phyloP scores from a whole-genome alignment of 2,797 vertebrate species.

The Catostomus latipinnis region DNA sequence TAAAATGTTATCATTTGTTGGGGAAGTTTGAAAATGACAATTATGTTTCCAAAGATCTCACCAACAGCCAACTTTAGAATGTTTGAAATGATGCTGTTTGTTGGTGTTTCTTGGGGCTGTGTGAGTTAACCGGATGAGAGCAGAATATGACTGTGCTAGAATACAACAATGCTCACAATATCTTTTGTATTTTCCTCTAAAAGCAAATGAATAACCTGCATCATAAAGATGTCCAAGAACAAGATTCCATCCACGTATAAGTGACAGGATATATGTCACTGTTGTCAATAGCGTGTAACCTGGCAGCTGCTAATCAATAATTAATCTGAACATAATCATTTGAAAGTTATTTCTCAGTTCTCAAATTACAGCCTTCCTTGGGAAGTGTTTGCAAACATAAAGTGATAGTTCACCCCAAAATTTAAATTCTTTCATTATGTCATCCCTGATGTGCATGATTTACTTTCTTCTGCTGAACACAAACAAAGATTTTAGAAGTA shows the following conservation, averaged over 20 bases:
- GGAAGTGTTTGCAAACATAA: conserved; percentile 39
- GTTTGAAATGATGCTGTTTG: too few species aligned
- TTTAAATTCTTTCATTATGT: not conserved
- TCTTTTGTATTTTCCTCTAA: not conserved
- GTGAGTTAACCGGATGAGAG: not conserved
- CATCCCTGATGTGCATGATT: too few species aligned
- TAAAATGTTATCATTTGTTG: too few species aligned
- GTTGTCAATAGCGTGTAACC: conserved; percentile 2
- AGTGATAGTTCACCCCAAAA: too few species aligned
- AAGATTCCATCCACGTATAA: conserved; percentile 18
- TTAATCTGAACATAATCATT: conserved; percentile 2
- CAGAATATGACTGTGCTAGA: not conserved
- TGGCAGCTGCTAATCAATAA: conserved; percentile 22
- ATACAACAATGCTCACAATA: not conserved
- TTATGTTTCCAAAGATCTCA: too few species aligned
- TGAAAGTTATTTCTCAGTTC: conserved; percentile 9
- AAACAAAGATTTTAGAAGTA: too few species aligned
- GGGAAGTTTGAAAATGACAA: too few species aligned
- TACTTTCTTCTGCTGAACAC: too few species aligned
- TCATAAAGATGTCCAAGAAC: conserved; percentile 4
- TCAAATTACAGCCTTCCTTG: conserved; percentile 22
- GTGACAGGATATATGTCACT: conserved; percentile 14
- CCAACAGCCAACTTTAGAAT: too few species aligned
- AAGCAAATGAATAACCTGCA: not conserved
- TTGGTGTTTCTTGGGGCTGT: too few species aligned